Evolutionary conservation across 2,797 vertebrate species (phyloP).

Genomic region (Potorous gilbertii): DNA sequence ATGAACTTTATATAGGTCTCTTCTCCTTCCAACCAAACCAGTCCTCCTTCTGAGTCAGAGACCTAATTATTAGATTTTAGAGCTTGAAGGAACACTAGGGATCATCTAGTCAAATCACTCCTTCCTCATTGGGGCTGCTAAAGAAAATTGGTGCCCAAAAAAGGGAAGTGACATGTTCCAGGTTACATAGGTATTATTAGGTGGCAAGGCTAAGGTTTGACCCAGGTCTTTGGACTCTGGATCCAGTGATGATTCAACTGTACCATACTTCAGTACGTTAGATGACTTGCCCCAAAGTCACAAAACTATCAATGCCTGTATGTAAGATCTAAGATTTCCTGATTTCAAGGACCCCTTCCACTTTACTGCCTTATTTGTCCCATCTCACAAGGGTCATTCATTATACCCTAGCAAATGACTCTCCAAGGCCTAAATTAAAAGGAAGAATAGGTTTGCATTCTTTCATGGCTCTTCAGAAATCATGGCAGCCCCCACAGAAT

Average conservation of each 20-base stretch:
- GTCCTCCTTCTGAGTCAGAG: neutral
- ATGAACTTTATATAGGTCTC: neutral
- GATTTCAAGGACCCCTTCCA: neutral
- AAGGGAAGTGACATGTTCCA: neutral
- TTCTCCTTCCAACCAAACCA: neutral
- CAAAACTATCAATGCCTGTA: neutral
- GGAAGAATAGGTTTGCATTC: constrained; percentile 15
- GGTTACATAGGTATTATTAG: neutral
- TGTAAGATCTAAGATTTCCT: too few species aligned
- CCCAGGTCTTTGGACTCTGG: neutral
- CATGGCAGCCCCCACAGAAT: neutral
- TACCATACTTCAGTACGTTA: neutral
- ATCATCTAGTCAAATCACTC: neutral
- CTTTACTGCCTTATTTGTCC: neutral
- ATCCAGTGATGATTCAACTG: neutral
- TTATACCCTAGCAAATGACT: neutral
- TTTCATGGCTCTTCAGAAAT: neutral
- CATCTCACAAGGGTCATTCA: constrained; percentile 16
- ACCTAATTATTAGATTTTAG: neutral
- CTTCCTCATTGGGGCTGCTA: neutral
- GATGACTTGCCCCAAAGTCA: neutral
- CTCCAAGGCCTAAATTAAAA: constrained; percentile 3
- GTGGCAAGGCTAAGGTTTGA: neutral
- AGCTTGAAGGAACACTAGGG: neutral
- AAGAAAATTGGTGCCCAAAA: neutral